phyloP scores from a whole-genome alignment of 2,797 vertebrate genomes.

The Crypturellus tataupa region DNA sequence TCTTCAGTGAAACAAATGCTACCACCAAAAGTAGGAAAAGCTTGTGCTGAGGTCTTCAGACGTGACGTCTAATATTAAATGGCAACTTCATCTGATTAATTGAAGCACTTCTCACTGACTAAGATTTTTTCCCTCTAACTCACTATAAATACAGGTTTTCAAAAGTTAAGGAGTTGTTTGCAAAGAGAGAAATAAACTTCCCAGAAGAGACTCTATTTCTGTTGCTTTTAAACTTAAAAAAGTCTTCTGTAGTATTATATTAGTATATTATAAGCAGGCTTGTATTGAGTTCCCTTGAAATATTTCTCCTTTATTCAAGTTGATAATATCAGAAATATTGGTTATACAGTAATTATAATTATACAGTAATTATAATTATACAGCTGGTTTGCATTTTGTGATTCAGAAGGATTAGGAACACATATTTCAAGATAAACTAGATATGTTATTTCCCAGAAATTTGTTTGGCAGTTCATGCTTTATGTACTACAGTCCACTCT shows the following conservation, averaged over 20 bases:
- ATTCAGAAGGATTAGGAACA: constrained; percentile 17
- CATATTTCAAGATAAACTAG: neutral
- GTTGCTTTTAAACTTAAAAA: neutral
- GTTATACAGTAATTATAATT: neutral
- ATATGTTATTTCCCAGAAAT: neutral
- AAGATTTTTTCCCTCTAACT: neutral
- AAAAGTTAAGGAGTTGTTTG: neutral
- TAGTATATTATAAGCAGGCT: neutral
- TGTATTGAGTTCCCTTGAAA: neutral
- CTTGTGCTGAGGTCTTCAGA: neutral
- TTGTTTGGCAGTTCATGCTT: neutral
- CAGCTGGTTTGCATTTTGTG: neutral
- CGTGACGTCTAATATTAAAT: neutral
- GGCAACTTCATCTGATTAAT: neutral
- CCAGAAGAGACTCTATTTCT: neutral
- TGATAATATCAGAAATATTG: neutral
- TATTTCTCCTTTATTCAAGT: constrained; percentile 24
- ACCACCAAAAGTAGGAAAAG: neutral
- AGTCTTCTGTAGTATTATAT: neutral
- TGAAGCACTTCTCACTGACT: neutral
- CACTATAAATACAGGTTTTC: neutral
- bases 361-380: too few species aligned
- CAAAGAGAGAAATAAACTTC: neutral
- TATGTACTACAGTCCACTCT: neutral
- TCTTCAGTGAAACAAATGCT: neutral